Evolutionary conservation across 2,888 invertebrate species (phyloP), one percentile per base, ranked within the genome.

Genomic region (Cosmorhoe ocellata): DNA sequence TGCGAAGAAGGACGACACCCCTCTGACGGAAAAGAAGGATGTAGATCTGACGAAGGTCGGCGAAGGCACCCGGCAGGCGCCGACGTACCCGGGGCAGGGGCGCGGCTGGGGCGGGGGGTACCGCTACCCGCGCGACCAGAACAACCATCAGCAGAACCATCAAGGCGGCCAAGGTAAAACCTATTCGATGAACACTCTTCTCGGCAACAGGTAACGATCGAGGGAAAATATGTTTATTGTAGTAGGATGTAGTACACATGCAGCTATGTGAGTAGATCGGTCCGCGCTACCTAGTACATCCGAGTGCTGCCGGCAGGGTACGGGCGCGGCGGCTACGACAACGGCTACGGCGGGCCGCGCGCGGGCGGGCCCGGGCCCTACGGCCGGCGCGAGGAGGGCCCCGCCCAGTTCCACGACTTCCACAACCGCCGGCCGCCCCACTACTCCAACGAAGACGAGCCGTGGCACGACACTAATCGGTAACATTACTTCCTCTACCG

Each of bases 11-110:
- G 24, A 24, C 9, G 38, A 45, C n/a, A 6, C n/a, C 3, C 38
- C 49, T 1, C 30, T 42, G 8, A n/a, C 11, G 2, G 33, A 41
- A 5, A 41, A 27, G 42, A 32, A 46, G 30, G 41, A 8, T 9
- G 37, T 82, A 1, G 81, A 83, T 55, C 43, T 83, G 32, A 56
- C 69, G 3, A 71, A 72, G 32, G 71, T 67, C 1, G 71, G 67
- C 1, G 80, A 71, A 8, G 71, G 80, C 4, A 68, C 81, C 0
- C 82, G 79, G 14, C 89, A 93, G 69, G 92, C 91, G 9, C 94
- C 95, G 0, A 90, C 93, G 71, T 93, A 94, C 72, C 93, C 93
- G 13, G 93, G 92, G 5, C 90, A 92, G 42, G 84, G 90, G 2
- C 81, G 89, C 31, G 84, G 78, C 67, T 91, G 83, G 83, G 90